These are phyloP conservation scores for Oreortyx pictus DNA, from an alignment of 2,797 vertebrate species.

Conservation along the genomic window DNA sequence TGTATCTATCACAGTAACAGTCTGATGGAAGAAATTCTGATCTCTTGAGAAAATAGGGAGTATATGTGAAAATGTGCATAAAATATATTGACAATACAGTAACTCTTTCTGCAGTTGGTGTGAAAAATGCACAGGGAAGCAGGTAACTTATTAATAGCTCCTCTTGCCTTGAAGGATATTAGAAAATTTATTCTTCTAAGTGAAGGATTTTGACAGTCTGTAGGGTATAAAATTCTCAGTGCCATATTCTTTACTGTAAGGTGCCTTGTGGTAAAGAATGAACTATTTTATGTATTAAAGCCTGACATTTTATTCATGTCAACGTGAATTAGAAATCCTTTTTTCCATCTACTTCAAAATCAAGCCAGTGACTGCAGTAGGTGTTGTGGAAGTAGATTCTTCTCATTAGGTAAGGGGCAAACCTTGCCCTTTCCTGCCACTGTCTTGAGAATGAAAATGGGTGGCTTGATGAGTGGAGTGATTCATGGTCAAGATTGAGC, in stretches of 20 bases:
- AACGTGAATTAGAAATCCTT: neutral
- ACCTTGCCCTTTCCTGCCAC: neutral
- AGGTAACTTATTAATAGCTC: neutral
- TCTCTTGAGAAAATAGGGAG: constrained; percentile 5
- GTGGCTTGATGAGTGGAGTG: neutral
- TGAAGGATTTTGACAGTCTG: neutral
- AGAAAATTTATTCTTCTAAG: neutral
- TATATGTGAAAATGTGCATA: constrained; percentile 16
- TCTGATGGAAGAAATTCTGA: neutral
- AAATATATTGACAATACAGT: neutral
- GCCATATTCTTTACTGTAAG: neutral
- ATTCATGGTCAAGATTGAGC: neutral
- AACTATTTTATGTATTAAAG: neutral
- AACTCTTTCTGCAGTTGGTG: neutral
- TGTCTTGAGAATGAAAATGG: neutral
- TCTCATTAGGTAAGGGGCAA: neutral
- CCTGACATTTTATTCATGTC: neutral
- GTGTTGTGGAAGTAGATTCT: neutral
- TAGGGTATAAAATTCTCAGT: neutral
- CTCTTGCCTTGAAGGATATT: neutral
- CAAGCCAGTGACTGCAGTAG: neutral
- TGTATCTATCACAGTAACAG: neutral
- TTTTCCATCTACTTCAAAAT: neutral
- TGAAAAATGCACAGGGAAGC: constrained; percentile 8
- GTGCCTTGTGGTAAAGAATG: neutral